Conservation (phyloP, 2,113 vertebrate species). For the Phaethon lepturus region DNA sequence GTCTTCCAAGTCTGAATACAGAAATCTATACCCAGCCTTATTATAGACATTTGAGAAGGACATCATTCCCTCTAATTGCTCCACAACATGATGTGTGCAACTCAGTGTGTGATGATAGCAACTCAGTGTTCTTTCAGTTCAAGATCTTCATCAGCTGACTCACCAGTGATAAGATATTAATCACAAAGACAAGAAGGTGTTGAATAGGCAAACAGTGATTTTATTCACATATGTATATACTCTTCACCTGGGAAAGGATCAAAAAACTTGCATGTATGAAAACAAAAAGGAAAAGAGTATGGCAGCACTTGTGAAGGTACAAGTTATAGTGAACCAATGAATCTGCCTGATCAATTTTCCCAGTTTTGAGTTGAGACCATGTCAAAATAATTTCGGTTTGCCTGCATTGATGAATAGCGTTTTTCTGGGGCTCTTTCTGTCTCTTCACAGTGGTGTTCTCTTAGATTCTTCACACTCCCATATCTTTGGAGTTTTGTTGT, state of each 20-base stretch:
- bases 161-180: neutral
- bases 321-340: neutral
- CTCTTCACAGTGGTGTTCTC: neutral
- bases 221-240: neutral
- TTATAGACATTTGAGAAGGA: neutral
- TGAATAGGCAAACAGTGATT: neutral
- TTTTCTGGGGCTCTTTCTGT: neutral
- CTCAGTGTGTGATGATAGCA: no score
- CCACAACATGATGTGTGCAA: neutral
- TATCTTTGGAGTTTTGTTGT: neutral
- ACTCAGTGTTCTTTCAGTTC: neutral
- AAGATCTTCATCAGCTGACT: neutral
- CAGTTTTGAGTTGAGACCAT: neutral
- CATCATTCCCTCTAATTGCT: neutral
- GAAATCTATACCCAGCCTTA: neutral
- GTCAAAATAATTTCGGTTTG: neutral
- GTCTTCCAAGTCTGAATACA: neutral
- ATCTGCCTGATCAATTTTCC: neutral
- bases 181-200: neutral
- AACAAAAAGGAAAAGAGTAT: neutral
- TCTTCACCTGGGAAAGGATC: neutral
- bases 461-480: neutral
- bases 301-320: neutral
- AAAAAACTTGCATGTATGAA: neutral
- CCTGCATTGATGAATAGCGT: neutral